These are phyloP conservation scores for Orthosia gothica DNA, from an alignment of 2,888 invertebrate genomes.

Conservation along the genomic window DNA sequence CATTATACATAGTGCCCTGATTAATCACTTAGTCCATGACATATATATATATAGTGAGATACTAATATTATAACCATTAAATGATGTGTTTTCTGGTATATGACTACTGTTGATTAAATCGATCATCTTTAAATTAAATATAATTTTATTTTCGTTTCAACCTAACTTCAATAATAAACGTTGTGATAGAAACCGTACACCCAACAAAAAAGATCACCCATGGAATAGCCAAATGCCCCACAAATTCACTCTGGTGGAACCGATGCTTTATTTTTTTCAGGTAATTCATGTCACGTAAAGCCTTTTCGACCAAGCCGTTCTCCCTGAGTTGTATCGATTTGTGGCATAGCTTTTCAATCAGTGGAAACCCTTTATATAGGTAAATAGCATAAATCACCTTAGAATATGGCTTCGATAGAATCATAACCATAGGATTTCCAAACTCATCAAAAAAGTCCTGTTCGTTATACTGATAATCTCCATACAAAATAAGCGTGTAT, in stretches of 20 bases:
- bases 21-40: no score
- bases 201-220: slow-evolving; percentile 75
- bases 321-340: slow-evolving; percentile 74
- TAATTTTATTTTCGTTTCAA: slow-evolving; percentile 33
- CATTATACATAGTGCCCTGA: no score
- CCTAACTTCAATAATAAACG: slow-evolving; percentile 68
- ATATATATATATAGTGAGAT: no score
- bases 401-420: slow-evolving; percentile 69
- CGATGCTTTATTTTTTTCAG: slow-evolving; percentile 55
- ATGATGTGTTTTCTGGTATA: no score
- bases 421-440: slow-evolving; percentile 66
- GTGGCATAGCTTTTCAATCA: slow-evolving; percentile 65
- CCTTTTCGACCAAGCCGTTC: slow-evolving; percentile 73
- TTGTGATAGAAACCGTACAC: slow-evolving; percentile 59
- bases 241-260: slow-evolving; percentile 42
- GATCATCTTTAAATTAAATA: no score
- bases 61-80: no score
- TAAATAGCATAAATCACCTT: slow-evolving; percentile 78
- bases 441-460: slow-evolving; percentile 70
- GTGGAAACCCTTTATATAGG: slow-evolving; percentile 82
- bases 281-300: slow-evolving; percentile 60
- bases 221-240: slow-evolving; percentile 67
- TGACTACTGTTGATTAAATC: no score
- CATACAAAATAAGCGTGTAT: slow-evolving; percentile 72
- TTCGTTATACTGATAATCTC: slow-evolving; percentile 71